Conservation (phyloP, 2,797 vertebrate genomes). For the Petrocephalus schoutedeni region DNA sequence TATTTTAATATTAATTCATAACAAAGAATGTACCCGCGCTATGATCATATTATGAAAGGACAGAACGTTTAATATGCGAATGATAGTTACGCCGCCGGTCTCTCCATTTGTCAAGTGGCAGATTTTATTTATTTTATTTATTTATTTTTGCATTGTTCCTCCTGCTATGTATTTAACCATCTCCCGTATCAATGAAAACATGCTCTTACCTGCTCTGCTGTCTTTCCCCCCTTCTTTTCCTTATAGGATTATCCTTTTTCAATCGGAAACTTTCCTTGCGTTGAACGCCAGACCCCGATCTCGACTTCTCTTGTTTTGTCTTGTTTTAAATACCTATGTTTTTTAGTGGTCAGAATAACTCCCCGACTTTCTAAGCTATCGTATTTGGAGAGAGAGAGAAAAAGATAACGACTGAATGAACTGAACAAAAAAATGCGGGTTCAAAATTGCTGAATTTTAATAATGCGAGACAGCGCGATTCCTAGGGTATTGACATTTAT, state of each 20-base stretch:
- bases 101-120: constrained; percentile 1
- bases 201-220: constrained; percentile 41
- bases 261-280: constrained; percentile 42
- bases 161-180: neutral
- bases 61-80: neutral
- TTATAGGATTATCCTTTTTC: constrained; percentile 38
- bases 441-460: neutral
- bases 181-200: constrained; percentile 16
- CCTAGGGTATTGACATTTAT: neutral
- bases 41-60: neutral
- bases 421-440: neutral
- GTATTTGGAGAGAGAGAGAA: neutral
- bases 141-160: neutral
- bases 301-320: constrained; percentile 16
- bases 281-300: constrained; percentile 17
- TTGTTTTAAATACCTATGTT: neutral
- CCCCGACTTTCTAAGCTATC: neutral
- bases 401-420: neutral
- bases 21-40: neutral
- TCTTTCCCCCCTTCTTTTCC: neutral
- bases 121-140: neutral
- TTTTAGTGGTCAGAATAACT: neutral
- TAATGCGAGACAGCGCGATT: neutral
- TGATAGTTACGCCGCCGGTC: neutral
- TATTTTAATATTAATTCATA: neutral